These are phyloP conservation scores for Hanleya hanleyi DNA, from an alignment of 2,888 invertebrate genomes.

Conservation along the genomic window DNA sequence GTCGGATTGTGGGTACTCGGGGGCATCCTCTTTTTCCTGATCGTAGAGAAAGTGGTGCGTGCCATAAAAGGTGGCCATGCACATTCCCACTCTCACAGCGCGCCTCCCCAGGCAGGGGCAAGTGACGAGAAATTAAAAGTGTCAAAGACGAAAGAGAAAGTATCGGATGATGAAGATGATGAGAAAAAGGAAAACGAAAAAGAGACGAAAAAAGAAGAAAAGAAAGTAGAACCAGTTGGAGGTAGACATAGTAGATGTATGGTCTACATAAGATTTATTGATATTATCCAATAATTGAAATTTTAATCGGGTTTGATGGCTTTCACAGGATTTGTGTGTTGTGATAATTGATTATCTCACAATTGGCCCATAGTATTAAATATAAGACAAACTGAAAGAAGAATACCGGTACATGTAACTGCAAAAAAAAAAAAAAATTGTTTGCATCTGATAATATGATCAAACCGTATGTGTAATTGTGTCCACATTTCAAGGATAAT, in stretches of 20 bases:
- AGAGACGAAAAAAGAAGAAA: constrained; percentile 14
- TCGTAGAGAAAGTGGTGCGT: constrained; percentile 88
- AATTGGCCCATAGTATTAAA: too few relatives aligned
- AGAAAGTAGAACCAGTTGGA: neutral
- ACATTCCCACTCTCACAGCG: constrained; percentile 79
- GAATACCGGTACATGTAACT: too few relatives aligned
- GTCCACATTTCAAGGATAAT: too few relatives aligned
- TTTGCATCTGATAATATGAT: too few relatives aligned
- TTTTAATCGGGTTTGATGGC: too few relatives aligned
- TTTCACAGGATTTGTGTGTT: too few relatives aligned
- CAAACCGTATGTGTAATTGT: too few relatives aligned
- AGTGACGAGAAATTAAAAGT: constrained; percentile 20
- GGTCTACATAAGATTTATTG: neutral
- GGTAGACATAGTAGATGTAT: neutral
- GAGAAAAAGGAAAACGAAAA: constrained; percentile 34
- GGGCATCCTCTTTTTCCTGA: constrained; percentile 93
- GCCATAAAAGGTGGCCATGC: constrained; percentile 87
- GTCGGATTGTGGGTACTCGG: constrained; percentile 96
- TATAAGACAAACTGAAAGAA: too few relatives aligned
- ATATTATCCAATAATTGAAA: too few relatives aligned
- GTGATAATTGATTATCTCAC: too few relatives aligned
- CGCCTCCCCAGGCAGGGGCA: constrained; percentile 16
- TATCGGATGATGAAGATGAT: constrained; percentile 41
- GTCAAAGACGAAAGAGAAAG: constrained; percentile 32
- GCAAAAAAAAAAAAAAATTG: too few relatives aligned